Evolutionary conservation across 2,888 invertebrate species (phyloP), one percentile per base, ranked within the genome.

Genomic region (Choreutis nemorana): DNA sequence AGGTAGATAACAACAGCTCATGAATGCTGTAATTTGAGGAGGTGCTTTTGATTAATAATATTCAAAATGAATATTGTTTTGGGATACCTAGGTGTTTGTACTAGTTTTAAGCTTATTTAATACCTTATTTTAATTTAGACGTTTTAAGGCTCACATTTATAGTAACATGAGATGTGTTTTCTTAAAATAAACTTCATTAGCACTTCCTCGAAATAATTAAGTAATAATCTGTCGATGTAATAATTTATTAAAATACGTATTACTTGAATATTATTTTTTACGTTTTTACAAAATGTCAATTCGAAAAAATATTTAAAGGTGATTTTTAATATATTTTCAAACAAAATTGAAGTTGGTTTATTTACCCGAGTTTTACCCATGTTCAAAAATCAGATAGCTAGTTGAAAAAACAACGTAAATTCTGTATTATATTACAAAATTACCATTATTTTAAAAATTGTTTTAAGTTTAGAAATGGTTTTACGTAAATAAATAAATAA

Each of bases 161-260:
- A 8, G 9, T 24, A 23, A 10, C 15, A 26, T 22, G 28, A 10
- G 36, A 32, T 29, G 16, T 8, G 10, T 26, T 22, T 26, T n/a
- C 16, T 9, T 3, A 29, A 11, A 18, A 11, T 31, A 29, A 27
- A 16, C 14, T 34, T 55, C 68, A 70, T 57, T 48, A 73, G 72
- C 66, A 53, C 62, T 66, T 58, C 71, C 73, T 75, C 73, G 73
- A 72, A 39, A n/a, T n/a, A n/a, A n/a, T n/a, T n/a, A n/a, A n/a
- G n/a, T n/a, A n/a, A n/a, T n/a, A n/a, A n/a, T n/a, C n/a, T n/a
- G n/a, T n/a, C n/a, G n/a, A n/a, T n/a, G n/a, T n/a, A n/a, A n/a
- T n/a, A 33, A 30, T 25, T 18, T 2, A 26, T 20, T n/a, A 11
- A 13, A 3, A 26, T 24, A 24, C 30, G 18, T 26, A 27, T 29